Conservation (phyloP, 2,888 invertebrate species). For the Steromphala cineraria region DNA sequence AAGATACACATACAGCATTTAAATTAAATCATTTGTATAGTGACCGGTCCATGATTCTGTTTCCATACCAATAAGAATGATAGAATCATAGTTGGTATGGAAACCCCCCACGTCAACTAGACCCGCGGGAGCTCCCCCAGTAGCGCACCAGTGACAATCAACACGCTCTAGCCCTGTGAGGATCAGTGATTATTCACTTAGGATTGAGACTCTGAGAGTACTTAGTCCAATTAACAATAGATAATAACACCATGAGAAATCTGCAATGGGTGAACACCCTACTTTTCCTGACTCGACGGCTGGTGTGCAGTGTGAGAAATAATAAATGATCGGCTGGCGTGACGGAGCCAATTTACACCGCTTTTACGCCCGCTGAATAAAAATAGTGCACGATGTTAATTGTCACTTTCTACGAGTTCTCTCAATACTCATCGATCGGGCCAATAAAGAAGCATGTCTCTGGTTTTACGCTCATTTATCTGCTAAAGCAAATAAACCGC, state of each 20-base stretch:
- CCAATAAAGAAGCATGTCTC: constrained; percentile 17
- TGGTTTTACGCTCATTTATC: constrained; percentile 1
- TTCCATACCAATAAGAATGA: too few relatives aligned
- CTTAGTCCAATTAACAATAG: constrained; percentile 16
- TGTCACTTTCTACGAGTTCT: constrained; percentile 7
- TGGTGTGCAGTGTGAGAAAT: neutral
- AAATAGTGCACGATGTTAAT: constrained; percentile 17
- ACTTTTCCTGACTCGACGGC: neutral
- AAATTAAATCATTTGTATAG: too few relatives aligned
- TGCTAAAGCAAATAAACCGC: neutral
- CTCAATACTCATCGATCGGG: constrained; percentile 14
- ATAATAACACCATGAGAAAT: neutral
- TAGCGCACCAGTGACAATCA: too few relatives aligned
- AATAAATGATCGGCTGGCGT: constrained; percentile 10
- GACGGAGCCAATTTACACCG: constrained; percentile 1
- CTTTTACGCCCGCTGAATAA: constrained; percentile 12
- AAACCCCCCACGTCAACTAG: too few relatives aligned
- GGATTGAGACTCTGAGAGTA: neutral
- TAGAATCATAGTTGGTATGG: too few relatives aligned
- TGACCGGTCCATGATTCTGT: too few relatives aligned
- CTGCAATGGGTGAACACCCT: neutral
- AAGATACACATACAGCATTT: too few relatives aligned
- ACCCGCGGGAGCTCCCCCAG: too few relatives aligned
- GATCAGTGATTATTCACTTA: neutral
- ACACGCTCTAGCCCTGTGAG: too few relatives aligned